These are phyloP conservation scores for Procavia capensis DNA, from an alignment of 2,113 vertebrate genomes.

Conservation along the genomic window DNA sequence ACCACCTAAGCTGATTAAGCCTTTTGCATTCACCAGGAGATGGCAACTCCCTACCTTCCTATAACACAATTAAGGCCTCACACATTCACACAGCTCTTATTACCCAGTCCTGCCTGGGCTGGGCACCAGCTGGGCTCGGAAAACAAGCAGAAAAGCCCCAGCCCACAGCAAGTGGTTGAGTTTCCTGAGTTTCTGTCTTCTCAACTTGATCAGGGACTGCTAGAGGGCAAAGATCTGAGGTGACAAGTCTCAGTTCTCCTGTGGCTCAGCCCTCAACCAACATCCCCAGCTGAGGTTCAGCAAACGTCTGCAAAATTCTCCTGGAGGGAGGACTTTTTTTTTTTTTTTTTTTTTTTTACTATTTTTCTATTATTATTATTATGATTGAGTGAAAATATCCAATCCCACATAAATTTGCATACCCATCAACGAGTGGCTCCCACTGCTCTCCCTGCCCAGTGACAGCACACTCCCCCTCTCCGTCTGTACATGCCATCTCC, in stretches of 20 bases:
- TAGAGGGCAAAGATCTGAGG: background rate
- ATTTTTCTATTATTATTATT: too few species aligned
- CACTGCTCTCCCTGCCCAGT: too few species aligned
- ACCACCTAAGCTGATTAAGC: background rate
- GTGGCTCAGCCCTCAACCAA: background rate
- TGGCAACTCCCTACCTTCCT: background rate
- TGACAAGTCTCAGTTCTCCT: background rate
- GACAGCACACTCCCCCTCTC: too few species aligned
- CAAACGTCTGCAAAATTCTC: background rate
- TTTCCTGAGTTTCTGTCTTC: background rate
- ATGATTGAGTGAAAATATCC: too few species aligned
- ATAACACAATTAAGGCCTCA: background rate
- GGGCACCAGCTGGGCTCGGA: background rate
- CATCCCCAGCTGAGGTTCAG: background rate
- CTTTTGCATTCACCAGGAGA: background rate
- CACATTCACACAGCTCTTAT: background rate
- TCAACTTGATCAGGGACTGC: background rate
- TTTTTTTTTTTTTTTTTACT: too few species aligned
- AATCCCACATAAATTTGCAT: too few species aligned
- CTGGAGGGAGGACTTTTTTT: background rate
- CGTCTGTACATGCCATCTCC: too few species aligned
- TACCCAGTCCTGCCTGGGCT: background rate
- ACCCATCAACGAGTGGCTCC: too few species aligned
- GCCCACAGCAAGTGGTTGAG: background rate
- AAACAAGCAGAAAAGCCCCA: background rate